phyloP scores from a whole-genome alignment of 2,113 vertebrate genomes.

The Machaerirhynchus nigripectus region DNA sequence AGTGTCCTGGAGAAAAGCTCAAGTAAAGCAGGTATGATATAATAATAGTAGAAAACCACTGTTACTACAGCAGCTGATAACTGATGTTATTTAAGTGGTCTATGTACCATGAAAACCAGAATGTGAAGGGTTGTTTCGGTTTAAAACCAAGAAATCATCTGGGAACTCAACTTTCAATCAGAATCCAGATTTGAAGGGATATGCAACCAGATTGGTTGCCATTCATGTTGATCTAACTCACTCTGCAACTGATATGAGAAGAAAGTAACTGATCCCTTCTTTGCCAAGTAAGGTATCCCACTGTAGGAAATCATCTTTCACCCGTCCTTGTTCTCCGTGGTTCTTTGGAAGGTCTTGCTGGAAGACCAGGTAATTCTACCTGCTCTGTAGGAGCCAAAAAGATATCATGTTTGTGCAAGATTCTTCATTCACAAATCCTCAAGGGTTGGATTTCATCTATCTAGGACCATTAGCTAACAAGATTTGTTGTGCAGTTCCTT shows the following conservation, averaged over 20 bases:
- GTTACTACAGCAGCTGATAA: background rate
- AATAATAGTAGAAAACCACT: background rate
- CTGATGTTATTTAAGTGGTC: background rate
- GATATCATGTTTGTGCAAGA: constrained; percentile 35
- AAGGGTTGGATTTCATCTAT: background rate
- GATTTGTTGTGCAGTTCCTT: background rate
- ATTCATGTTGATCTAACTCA: background rate
- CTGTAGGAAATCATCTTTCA: constrained; percentile 48
- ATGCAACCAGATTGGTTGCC: constrained; percentile 22
- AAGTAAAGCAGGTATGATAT: background rate
- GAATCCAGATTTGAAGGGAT: constrained; percentile 36
- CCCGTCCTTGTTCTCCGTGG: background rate
- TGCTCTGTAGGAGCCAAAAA: background rate
- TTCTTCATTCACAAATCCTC: constrained; percentile 42
- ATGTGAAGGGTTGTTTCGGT: background rate
- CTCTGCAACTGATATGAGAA: constrained; percentile 18
- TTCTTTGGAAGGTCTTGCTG: constrained; percentile 38
- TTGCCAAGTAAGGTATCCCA: background rate
- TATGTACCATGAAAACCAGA: background rate
- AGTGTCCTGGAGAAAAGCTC: background rate
- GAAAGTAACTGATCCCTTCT: constrained; percentile 12
- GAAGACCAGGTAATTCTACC: constrained; percentile 54
- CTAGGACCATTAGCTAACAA: constrained; percentile 41
- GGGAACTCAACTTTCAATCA: constrained; percentile 39
- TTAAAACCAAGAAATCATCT: background rate